A percentile compares a stretch with the other conserved stretches of the same genome.
Evolutionary conservation across 2,888 invertebrate genomes (phyloP).

Genomic region (Phalera bucephala): DNA sequence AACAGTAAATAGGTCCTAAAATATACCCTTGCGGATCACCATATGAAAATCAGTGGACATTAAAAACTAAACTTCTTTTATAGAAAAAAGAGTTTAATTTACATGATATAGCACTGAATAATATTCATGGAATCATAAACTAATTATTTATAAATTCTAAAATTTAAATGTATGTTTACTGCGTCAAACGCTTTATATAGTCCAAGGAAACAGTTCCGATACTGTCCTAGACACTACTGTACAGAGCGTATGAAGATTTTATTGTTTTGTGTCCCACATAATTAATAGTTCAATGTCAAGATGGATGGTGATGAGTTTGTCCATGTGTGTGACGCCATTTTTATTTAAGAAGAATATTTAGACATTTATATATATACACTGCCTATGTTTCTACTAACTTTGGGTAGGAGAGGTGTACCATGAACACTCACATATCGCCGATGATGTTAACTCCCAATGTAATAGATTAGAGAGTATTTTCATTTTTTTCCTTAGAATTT

Average conservation of each 20-base stretch:
- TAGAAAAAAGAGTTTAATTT: too few species aligned
- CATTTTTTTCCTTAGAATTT: too few species aligned
- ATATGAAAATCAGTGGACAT: constrained; percentile 1
- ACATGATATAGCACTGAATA: too few species aligned
- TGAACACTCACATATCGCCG: too few species aligned
- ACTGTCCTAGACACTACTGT: constrained; percentile 22
- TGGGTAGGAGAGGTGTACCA: too few species aligned
- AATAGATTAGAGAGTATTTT: too few species aligned
- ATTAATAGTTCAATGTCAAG: constrained; percentile 58
- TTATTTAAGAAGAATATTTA: constrained; percentile 28
- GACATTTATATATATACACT: too few species aligned
- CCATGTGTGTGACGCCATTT: constrained; percentile 20
- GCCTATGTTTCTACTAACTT: too few species aligned
- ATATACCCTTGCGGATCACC: constrained; percentile 4
- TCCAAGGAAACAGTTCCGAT: background rate
- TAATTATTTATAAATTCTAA: background rate
- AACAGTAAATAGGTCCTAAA: constrained; percentile 1
- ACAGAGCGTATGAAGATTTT: constrained; percentile 21
- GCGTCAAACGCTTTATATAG: background rate
- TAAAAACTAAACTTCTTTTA: too few species aligned
- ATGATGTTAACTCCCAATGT: too few species aligned
- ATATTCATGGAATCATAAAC: too few species aligned
- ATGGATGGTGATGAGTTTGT: constrained; percentile 30
- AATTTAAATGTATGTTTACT: background rate
- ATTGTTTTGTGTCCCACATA: constrained; percentile 26